These are phyloP conservation scores for Arctocebus calabarensis DNA, from an alignment of 2,797 vertebrate species.

Conservation along the genomic window DNA sequence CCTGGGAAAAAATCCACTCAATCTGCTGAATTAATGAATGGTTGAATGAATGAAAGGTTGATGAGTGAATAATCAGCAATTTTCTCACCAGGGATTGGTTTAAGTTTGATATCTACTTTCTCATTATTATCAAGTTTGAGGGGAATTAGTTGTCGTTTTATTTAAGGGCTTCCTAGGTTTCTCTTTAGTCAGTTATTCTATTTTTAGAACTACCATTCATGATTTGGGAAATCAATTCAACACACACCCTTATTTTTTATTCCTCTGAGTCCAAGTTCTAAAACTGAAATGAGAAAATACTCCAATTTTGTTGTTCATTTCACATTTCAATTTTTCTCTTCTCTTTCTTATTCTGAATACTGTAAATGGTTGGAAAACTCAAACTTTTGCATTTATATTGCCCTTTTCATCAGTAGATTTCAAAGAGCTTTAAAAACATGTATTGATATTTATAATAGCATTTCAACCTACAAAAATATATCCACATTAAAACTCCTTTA, in stretches of 20 bases:
- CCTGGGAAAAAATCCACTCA: background rate
- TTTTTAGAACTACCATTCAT: conserved; percentile 38
- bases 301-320: conserved; percentile 71
- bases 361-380: conserved; percentile 59
- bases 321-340: conserved; percentile 58
- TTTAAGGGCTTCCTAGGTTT: background rate
- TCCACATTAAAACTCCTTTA: conserved; percentile 10
- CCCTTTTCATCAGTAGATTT: conserved; percentile 55
- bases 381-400: conserved; percentile 66
- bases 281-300: conserved; percentile 26
- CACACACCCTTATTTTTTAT: conserved; percentile 41
- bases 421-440: conserved; percentile 18
- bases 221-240: conserved; percentile 23
- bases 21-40: background rate
- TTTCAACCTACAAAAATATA: conserved; percentile 18
- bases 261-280: conserved; percentile 28
- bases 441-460: conserved; percentile 27
- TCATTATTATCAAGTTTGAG: background rate
- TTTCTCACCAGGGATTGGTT: background rate
- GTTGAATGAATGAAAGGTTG: background rate
- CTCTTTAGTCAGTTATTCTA: conserved; percentile 21
- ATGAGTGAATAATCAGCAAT: conserved; percentile 29
- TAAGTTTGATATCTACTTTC: background rate
- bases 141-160: conserved; percentile 17
- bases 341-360: conserved; percentile 55